A percentile compares a stretch with the other conserved stretches of the same genome.
Evolutionary conservation across 2,888 invertebrate genomes (phyloP).

Genomic region (Drosophila kambysellisi): DNA sequence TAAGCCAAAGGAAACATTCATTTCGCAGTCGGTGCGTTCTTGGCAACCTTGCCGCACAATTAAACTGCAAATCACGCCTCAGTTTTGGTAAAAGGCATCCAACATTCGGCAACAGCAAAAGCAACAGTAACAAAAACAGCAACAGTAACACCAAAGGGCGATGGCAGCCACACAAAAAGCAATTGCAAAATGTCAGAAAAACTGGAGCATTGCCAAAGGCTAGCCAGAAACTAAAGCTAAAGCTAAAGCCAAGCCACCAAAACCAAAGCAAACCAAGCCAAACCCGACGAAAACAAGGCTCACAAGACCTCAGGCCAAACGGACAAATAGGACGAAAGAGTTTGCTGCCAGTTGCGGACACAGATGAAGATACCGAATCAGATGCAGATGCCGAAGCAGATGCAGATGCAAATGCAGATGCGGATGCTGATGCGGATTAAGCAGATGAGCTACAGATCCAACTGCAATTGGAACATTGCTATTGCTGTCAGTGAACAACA

Average conservation of each 20-base stretch:
- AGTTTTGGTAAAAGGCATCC: conserved; percentile 69
- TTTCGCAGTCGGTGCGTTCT: conserved; percentile 56
- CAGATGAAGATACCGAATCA: background rate
- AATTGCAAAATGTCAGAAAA: conserved; percentile 70
- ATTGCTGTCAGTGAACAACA: conserved; percentile 14
- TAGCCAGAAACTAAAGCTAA: conserved; percentile 12
- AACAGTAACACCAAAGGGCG: conserved; percentile 8
- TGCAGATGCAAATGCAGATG: conserved; percentile 17
- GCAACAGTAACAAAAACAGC: conserved; percentile 2
- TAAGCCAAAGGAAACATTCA: conserved; percentile 41
- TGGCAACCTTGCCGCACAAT: conserved; percentile 74
- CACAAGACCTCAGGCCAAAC: conserved; percentile 28
- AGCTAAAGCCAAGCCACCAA: conserved; percentile 13
- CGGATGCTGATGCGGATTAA: conserved; percentile 45
- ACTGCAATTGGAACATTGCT: conserved; percentile 37
- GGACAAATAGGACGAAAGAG: conserved; percentile 32
- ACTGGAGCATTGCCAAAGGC: conserved; percentile 71
- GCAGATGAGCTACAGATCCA: conserved; percentile 48
- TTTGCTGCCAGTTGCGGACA: conserved; percentile 22
- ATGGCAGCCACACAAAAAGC: conserved; percentile 66
- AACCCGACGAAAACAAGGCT: conserved; percentile 36
- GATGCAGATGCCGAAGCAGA: conserved; percentile 1
- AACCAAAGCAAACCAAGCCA: conserved; percentile 18
- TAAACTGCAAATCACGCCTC: conserved; percentile 78
- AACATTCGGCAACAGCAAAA: conserved; percentile 33